phyloP scores from a whole-genome alignment of 2,797 vertebrate species.

The Trichosurus vulpecula region DNA sequence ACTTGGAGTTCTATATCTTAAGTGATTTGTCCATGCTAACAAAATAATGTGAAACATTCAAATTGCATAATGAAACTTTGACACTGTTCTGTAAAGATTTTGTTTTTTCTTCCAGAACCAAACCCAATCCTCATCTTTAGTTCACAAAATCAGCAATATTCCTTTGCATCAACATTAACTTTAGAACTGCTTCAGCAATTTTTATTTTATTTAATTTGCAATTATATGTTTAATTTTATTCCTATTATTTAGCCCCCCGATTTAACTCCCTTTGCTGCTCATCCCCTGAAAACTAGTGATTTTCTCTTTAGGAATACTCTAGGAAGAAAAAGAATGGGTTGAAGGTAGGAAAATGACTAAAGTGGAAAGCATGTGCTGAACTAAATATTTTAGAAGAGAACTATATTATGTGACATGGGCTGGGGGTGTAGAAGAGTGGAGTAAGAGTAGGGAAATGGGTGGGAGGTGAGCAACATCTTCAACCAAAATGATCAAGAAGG shows the following conservation, averaged over 20 bases:
- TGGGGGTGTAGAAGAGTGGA: not conserved
- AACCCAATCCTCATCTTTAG: not conserved
- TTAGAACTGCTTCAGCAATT: slow-evolving; percentile 46
- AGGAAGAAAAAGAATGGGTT: not conserved
- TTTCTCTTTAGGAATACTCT: not conserved
- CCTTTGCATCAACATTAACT: slow-evolving; percentile 31
- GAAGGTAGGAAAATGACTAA: not conserved
- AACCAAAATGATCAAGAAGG: not conserved
- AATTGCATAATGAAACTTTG: not conserved
- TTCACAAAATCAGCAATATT: not conserved
- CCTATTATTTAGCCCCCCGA: slow-evolving; percentile 47
- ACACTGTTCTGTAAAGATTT: not conserved
- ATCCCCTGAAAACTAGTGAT: slow-evolving; percentile 10
- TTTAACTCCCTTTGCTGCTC: slow-evolving; percentile 40
- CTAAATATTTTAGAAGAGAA: not conserved
- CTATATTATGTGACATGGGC: not conserved
- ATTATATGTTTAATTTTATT: slow-evolving; percentile 58
- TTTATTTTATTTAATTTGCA: slow-evolving; percentile 66
- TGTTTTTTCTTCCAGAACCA: not conserved
- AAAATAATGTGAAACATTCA: not conserved
- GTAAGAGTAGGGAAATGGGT: fast-evolving
- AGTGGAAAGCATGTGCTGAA: fast-evolving
- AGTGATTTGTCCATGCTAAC: not conserved
- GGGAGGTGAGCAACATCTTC: not conserved
- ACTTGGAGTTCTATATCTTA: not conserved